Base-by-base conservation (phyloP, 2,888 invertebrate genomes). In the Endotricha flammealis region DNA sequence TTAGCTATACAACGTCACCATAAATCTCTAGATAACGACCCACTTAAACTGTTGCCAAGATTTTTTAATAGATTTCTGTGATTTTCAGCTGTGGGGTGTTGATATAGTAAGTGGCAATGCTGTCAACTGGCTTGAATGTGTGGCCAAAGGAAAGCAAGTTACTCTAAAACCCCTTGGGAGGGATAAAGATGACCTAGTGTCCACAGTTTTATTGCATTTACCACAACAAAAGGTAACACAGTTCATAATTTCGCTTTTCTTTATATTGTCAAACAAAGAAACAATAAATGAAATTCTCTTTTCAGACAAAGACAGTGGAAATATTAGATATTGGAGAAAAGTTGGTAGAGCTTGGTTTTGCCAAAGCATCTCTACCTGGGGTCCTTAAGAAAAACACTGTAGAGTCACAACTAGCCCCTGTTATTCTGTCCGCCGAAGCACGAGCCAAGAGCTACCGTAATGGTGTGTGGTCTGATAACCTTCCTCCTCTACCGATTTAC, bases 61-160 rank as follows among this genome's bases (percentile, higher is more conserved):
- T 38, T 38, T 44, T 39, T 32, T 14, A 33, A 28, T 41, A 36
- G 41, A 7, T 36, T n/a, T 40, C 25, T 38, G 29, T 36, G 39
- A 35, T 44, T 44, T 35, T 12, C 58, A 88, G 88, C 40, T 88
- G 30, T 87, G 87, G 86, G 88, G 88, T 52, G 74, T 87, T 37
- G 82, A 87, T 17, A 60, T 87, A 44, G 80, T 72, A 3, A 83
- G 83, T 55, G 75, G 74, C 1, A 87, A 87, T 74, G 90, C 90
- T 36, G 68, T 89, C 2, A 89, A 81, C 50, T 90, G 90, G 90
- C 57, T 90, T 44, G 89, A 90, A 56, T 85, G 86, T 64, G 79
- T 90, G 28, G 87, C 88, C 6, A 80, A 66, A 47, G 88, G 81
- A 11, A 75, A 85, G 22, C 49, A 75, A 46, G 69, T 90, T 12